Evolutionary conservation across 2,797 vertebrate genomes (phyloP), one percentile per base, ranked within the genome.

Genomic region (Enteromius treurensis): DNA sequence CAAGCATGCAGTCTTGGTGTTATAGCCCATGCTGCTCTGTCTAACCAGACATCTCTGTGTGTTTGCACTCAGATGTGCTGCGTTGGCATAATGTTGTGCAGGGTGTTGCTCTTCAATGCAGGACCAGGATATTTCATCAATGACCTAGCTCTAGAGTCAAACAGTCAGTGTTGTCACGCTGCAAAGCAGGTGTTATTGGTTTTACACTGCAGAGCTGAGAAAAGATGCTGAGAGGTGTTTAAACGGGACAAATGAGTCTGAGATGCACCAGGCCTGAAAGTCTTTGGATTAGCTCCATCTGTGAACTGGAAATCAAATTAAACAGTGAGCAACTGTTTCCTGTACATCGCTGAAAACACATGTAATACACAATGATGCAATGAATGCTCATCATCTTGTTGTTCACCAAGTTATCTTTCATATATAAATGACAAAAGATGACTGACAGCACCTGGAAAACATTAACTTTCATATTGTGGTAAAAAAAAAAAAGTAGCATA

Each of bases 21-120:
- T 29, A 29, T 14, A 47, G 40, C 47, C 3, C 23, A 32, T 32
- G 21, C 6, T 32, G 42, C 49, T 19, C 3, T 53, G 8, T 19
- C 15, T 51, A 40, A 15, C 6, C 32, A 40, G 47, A 75, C 49
- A 55, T 9, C 19, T 29, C 71, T 74, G 45, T 51, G 2, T n/a
- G 60, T 68, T 71, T 42, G 19, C 23, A 17, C 64, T 69, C 32
- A 55, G n/a, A 55, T 69, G 19, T 26, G 49, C 14, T 19, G 65
- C 45, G 34, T 55, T 67, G 23, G 65, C 78, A 80, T 58, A 80
- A 58, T 34, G 26, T 14, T 40, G 37, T 45, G 23, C 9, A 40
- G 34, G 9, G 51, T 60, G 37, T 47, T 60, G 32, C 60, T 55
- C 53, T 1, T n/a, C 68, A n/a, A 71, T 34, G 40, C 26, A 69